Conservation (phyloP, 2,888 invertebrate species). For the Aspidiotus destructor region DNA sequence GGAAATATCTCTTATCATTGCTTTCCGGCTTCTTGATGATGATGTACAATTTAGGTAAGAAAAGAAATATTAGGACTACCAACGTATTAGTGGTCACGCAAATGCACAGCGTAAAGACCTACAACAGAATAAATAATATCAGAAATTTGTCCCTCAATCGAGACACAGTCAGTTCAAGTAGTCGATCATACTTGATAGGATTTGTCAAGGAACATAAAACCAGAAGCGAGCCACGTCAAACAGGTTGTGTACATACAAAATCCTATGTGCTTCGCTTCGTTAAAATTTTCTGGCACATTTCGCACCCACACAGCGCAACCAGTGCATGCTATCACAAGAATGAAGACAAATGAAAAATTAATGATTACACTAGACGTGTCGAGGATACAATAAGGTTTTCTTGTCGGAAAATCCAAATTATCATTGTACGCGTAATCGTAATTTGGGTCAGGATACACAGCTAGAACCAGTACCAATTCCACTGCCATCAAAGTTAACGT, state of each 20-base stretch:
- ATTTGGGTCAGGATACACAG: no score
- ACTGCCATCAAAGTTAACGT: neutral
- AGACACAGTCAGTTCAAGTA: neutral
- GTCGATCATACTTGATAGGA: neutral
- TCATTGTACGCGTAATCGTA: no score
- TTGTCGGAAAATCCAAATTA: no score
- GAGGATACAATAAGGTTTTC: no score
- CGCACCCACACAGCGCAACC: conserved; percentile 64
- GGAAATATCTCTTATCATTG: conserved; percentile 62
- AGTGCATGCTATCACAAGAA: conserved; percentile 63
- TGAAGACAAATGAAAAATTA: conserved; percentile 61
- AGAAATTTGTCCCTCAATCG: neutral
- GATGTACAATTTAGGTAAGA: conserved; percentile 67
- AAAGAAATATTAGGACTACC: conserved; percentile 61
- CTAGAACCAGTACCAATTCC: neutral
- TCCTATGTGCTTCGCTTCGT: conserved; percentile 63
- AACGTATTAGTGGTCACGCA: conserved; percentile 62
- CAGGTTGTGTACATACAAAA: conserved; percentile 73
- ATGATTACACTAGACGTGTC: conserved; percentile 37
- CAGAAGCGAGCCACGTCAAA: conserved; percentile 68
- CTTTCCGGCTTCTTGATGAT: conserved; percentile 63
- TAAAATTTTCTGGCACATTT: conserved; percentile 72
- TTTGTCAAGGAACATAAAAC: conserved; percentile 64
- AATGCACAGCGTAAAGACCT: conserved; percentile 46
- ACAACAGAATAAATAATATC: conserved; percentile 4